Evolutionary conservation across 2,797 vertebrate species (phyloP).

Genomic region (Naso thynnoides): DNA sequence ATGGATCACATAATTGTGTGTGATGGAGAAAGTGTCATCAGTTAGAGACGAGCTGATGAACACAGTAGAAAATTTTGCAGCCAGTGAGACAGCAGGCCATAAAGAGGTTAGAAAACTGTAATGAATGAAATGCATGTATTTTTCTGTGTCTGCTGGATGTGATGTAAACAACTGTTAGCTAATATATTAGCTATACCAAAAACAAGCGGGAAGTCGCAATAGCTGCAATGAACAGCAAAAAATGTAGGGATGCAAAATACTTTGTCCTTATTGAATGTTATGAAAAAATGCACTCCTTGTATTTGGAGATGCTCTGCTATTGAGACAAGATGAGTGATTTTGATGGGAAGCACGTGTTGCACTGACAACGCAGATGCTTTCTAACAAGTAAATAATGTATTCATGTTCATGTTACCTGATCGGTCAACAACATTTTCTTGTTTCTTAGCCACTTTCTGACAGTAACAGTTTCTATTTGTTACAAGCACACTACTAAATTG

Average conservation of each 20-base stretch:
- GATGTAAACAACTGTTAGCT: neutral
- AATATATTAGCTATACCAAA: no score
- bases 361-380: neutral
- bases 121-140: neutral
- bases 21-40: no score
- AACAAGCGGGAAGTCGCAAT: no score
- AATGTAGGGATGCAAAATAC: no score
- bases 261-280: no score
- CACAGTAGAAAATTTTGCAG: neutral
- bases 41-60: neutral
- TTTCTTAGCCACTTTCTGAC: no score
- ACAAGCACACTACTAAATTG: neutral
- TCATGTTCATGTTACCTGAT: neutral
- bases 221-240: no score
- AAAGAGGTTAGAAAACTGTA: neutral
- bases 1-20: no score
- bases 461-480: neutral
- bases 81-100: neutral
- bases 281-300: no score
- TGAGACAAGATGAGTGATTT: neutral
- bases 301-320: neutral
- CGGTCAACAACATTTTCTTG: neutral
- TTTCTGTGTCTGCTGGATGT: neutral
- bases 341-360: neutral
- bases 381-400: slow-evolving; percentile 6